Conservation (phyloP, 2,113 vertebrate species). For the Notarius quadriscutis region DNA sequence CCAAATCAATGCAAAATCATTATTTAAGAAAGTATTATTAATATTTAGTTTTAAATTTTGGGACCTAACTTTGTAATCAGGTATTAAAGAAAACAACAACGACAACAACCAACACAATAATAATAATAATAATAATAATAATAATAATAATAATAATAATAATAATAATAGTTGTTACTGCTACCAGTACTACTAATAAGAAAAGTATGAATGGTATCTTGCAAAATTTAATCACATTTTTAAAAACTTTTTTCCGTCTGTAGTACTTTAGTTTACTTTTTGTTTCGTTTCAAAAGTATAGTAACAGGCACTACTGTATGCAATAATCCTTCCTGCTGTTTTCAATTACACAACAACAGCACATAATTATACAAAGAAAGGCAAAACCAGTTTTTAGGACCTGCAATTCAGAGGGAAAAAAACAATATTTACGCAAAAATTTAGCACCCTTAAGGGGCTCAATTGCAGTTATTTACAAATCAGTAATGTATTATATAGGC, state of each 20-base stretch:
- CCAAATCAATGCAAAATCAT: not conserved
- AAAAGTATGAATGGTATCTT: not conserved
- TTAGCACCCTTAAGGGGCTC: constrained; percentile 50
- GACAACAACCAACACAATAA: not conserved
- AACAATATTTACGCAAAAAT: constrained; percentile 52
- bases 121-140: not conserved
- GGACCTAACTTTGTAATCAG: not conserved
- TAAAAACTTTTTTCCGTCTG: no score
- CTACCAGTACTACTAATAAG: not conserved
- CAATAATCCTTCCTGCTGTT: not conserved
- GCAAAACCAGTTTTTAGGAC: not conserved
- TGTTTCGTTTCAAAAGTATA: not conserved
- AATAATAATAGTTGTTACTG: not conserved
- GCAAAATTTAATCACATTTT: not conserved
- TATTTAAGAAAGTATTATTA: not conserved
- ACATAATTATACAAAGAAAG: not conserved
- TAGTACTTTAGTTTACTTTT: not conserved
- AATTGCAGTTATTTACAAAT: constrained; percentile 63
- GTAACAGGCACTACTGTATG: not conserved
- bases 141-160: not conserved
- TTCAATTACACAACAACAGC: not conserved
- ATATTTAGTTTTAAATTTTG: not conserved
- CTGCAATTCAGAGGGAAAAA: not conserved
- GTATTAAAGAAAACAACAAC: not conserved
- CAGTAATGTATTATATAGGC: constrained; percentile 60